These are phyloP conservation scores for Sebastes fasciatus DNA, from an alignment of 2,113 vertebrate species.

Conservation along the genomic window DNA sequence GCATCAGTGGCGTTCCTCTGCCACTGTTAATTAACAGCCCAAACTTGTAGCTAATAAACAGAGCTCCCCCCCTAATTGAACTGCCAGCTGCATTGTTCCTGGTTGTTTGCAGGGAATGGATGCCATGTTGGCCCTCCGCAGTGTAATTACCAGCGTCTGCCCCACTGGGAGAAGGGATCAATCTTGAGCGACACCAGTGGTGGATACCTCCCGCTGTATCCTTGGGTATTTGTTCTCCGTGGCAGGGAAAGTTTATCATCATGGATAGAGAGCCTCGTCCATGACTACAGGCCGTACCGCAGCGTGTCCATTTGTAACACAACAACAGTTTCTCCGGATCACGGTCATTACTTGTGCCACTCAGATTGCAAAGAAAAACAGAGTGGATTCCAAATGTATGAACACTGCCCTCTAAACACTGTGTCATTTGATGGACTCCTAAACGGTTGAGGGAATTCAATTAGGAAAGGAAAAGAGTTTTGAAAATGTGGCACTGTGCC, in stretches of 20 bases:
- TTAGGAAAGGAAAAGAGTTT: constrained; percentile 71
- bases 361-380: constrained; percentile 56
- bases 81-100: constrained; percentile 62
- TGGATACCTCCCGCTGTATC: constrained; percentile 55
- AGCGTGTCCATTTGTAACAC: constrained; percentile 54
- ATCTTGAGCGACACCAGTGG: constrained; percentile 60
- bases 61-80: constrained; percentile 61
- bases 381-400: constrained; percentile 58
- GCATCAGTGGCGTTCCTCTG: constrained; percentile 11
- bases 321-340: constrained; percentile 55
- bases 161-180: constrained; percentile 60
- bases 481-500: constrained; percentile 62
- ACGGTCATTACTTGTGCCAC: constrained; percentile 46
- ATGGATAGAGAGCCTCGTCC: constrained; percentile 47
- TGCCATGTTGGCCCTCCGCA: constrained; percentile 50
- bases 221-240: constrained; percentile 51
- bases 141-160: constrained; percentile 71
- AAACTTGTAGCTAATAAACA: constrained; percentile 59
- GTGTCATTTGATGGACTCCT: constrained; percentile 63
- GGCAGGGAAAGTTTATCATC: constrained; percentile 69
- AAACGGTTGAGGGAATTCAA: constrained; percentile 69
- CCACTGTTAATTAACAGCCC: constrained; percentile 54
- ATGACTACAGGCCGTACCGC: constrained; percentile 44
- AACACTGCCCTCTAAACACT: constrained; percentile 54
- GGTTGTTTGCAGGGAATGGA: constrained; percentile 63